These are phyloP conservation scores for Oncorhynchus kisutch DNA, from an alignment of 2,113 vertebrate species.

Conservation along the genomic window DNA sequence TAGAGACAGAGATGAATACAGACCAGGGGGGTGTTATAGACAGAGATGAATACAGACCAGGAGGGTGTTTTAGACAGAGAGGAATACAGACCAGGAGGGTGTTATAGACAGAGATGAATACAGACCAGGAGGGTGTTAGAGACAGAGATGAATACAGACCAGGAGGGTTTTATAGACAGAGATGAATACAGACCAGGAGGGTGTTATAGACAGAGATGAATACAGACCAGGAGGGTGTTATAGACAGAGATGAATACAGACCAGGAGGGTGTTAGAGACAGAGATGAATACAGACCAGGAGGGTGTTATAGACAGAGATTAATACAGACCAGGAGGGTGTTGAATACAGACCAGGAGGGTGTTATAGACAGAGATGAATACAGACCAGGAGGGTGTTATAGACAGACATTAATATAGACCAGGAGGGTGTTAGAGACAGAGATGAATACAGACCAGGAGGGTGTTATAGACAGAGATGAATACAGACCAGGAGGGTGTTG, in stretches of 20 bases:
- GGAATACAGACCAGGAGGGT: background rate
- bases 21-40: conserved; percentile 15
- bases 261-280: background rate
- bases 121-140: too few relatives aligned
- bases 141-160: background rate
- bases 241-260: conserved; percentile 3
- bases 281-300: background rate
- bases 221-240: conserved; percentile 65
- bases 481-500: too few relatives aligned
- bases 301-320: conserved; percentile 17
- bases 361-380: too few relatives aligned
- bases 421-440: conserved; percentile 10
- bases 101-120: too few relatives aligned
- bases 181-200: conserved; percentile 12
- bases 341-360: background rate
- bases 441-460: conserved; percentile 14
- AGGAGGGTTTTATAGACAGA: conserved; percentile 1
- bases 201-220: conserved; percentile 1
- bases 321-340: conserved; percentile 12
- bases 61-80: too few relatives aligned
- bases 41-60: background rate
- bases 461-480: conserved; percentile 8
- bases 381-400: conserved; percentile 60
- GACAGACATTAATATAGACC: conserved; percentile 4
- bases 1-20: conserved; percentile 15